Conservation (phyloP, 2,888 invertebrate species). For the Campaea margaritaria region DNA sequence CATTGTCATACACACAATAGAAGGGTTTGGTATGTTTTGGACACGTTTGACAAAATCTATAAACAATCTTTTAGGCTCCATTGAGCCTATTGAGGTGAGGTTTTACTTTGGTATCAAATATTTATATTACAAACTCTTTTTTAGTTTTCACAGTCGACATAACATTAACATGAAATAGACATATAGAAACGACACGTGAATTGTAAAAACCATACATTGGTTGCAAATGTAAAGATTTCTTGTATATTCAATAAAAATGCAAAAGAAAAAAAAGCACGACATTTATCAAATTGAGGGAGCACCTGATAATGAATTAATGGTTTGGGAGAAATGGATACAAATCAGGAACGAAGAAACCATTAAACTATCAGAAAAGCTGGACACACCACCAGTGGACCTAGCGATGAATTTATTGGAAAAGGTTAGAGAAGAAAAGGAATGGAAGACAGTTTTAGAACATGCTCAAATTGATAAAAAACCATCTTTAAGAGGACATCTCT, state of each 20-base stretch:
- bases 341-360: conserved; percentile 67
- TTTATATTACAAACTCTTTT: too few species aligned
- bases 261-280: conserved; percentile 38
- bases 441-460: conserved; percentile 65
- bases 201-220: too few species aligned
- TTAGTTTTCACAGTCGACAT: too few species aligned
- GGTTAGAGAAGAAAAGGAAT: conserved; percentile 66
- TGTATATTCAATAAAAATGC: conserved; percentile 23
- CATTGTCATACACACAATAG: too few species aligned
- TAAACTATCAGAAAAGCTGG: conserved; percentile 52
- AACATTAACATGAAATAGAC: too few species aligned
- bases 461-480: conserved; percentile 65
- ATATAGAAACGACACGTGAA: too few species aligned
- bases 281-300: conserved; percentile 44
- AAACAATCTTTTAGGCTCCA: too few species aligned
- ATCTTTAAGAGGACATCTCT: conserved; percentile 57
- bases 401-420: conserved; percentile 69
- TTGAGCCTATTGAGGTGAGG: too few species aligned
- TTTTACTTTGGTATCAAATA: too few species aligned
- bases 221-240: too few species aligned
- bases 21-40: too few species aligned
- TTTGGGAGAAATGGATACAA: conserved; percentile 76
- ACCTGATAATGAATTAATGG: conserved; percentile 64
- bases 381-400: conserved; percentile 63
- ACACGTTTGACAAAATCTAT: too few species aligned